Evolutionary conservation across 2,797 vertebrate species (phyloP).

Genomic region (Artibeus lituratus): DNA sequence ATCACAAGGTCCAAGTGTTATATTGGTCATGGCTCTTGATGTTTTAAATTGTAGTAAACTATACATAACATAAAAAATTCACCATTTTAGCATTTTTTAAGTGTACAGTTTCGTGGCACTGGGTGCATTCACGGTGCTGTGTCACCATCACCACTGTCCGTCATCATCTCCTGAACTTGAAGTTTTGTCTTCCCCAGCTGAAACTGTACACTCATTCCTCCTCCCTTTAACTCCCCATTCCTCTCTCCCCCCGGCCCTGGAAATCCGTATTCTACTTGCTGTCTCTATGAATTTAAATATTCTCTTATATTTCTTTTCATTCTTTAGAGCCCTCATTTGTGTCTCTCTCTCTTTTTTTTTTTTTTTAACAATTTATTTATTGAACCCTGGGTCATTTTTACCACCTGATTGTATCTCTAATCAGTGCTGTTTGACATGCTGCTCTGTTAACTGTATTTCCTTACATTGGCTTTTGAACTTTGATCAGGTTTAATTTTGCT

Average conservation of each 20-base stretch:
- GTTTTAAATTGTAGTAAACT: not conserved
- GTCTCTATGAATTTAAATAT: not conserved
- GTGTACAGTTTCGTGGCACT: not conserved
- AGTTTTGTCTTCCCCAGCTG: not conserved
- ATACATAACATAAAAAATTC: not conserved
- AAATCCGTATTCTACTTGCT: no score
- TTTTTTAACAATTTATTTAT: not conserved
- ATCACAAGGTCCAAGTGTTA: not conserved
- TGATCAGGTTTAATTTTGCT: not conserved
- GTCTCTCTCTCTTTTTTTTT: not conserved
- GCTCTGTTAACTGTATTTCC: not conserved
- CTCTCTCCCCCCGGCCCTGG: not conserved
- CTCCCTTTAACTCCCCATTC: rapidly evolving
- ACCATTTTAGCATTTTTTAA: not conserved
- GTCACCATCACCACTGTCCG: rapidly evolving
- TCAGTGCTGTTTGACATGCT: no score
- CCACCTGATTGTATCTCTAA: no score
- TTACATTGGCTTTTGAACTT: not conserved
- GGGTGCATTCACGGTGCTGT: rapidly evolving
- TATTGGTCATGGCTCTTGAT: not conserved
- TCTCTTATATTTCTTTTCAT: not conserved
- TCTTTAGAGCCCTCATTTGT: rapidly evolving
- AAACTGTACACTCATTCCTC: not conserved
- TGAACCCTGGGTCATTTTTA: not conserved
- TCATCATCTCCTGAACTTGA: not conserved